These are phyloP conservation scores for Micrasema minimum DNA, from an alignment of 1,140 invertebrate genomes.

Conservation along the genomic window DNA sequence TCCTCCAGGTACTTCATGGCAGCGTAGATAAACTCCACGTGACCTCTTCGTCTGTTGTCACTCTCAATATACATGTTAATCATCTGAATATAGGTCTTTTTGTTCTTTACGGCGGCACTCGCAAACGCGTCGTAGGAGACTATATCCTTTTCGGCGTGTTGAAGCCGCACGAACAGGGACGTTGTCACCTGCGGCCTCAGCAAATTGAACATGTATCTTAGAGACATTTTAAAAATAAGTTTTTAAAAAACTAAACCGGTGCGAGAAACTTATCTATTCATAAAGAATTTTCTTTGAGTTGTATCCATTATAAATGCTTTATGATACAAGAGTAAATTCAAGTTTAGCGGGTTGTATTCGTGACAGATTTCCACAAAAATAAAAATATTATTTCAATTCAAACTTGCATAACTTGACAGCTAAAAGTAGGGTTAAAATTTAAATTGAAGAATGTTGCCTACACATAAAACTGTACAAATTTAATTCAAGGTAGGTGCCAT, in stretches of 20 bases:
- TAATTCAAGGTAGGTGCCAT: not conserved
- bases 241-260: too few species aligned
- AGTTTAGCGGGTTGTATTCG: too few species aligned
- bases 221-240: conserved; percentile 23
- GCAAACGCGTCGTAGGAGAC: conserved; percentile 67
- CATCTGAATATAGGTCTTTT: conserved; percentile 78
- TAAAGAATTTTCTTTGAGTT: too few species aligned
- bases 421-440: conserved; percentile 27
- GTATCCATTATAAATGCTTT: too few species aligned
- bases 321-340: too few species aligned
- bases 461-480: not conserved
- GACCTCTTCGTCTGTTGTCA: conserved; percentile 75
- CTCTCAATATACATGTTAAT: conserved; percentile 76
- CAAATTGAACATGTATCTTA: conserved; percentile 33
- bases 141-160: conserved; percentile 56
- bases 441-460: not conserved
- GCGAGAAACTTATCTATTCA: too few species aligned
- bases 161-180: not conserved
- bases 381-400: too few species aligned
- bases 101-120: conserved; percentile 73
- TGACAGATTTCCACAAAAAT: too few species aligned
- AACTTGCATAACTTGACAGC: conserved; percentile 29
- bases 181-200: conserved; percentile 30
- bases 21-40: conserved; percentile 94
- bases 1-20: conserved; percentile 90